Evolutionary conservation across 2,113 vertebrate species (phyloP).

Genomic region (Lepidothrix coronata): DNA sequence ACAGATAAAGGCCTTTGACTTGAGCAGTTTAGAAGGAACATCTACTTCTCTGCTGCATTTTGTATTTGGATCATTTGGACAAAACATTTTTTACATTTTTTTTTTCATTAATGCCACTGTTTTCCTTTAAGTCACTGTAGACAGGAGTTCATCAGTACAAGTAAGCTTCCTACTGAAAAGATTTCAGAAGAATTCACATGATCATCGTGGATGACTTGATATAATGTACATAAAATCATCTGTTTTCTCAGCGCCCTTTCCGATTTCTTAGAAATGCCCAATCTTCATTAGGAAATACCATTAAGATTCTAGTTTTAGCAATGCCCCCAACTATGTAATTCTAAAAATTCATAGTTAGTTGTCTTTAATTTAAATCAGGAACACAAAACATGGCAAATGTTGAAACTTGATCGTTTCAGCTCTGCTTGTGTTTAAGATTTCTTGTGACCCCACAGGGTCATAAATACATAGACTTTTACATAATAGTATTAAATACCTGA

Average conservation of each 20-base stretch:
- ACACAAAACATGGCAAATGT: background rate
- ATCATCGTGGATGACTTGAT: background rate
- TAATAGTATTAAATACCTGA: background rate
- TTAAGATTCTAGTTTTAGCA: background rate
- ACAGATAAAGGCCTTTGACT: background rate
- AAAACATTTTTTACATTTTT: background rate
- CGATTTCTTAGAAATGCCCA: background rate
- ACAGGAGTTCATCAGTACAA: background rate
- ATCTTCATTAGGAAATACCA: background rate
- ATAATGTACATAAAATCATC: background rate
- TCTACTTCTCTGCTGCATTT: background rate
- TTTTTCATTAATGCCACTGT: background rate
- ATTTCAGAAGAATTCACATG: background rate
- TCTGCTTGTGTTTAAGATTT: background rate
- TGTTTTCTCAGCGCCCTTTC: background rate
- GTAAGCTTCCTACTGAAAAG: background rate
- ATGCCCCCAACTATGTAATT: background rate
- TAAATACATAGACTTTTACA: background rate
- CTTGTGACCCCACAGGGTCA: background rate
- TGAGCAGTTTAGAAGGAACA: background rate
- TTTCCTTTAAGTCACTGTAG: background rate
- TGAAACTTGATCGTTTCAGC: background rate
- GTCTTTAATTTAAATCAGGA: background rate
- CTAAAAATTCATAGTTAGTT: background rate
- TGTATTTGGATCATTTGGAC: background rate